Evolutionary conservation across 2,888 invertebrate genomes (phyloP), one percentile per base, ranked within the genome.

Genomic region (Thereva nobilitata): DNA sequence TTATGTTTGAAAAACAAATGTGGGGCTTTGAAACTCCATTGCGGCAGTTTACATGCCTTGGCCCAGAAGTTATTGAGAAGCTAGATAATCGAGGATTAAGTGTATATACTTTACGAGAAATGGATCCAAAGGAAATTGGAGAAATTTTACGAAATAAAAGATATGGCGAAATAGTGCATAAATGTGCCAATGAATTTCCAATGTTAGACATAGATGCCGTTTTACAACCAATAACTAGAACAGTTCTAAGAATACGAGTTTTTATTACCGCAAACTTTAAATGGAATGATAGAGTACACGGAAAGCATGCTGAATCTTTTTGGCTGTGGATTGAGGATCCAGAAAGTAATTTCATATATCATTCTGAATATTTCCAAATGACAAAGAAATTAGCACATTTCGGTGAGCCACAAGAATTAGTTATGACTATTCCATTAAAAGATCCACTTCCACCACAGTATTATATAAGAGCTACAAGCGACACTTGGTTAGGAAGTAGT

Each of bases 321-420:
- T 98, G 96, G 93, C 87, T 99, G 68, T 97, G 98, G 95, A 92
- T 99, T 40, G 97, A 98, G 79, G 97, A 99, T 82, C 92, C 97
- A 0, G 93, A 93, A 47, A 91, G 88, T 59, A 95, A 97, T 77
- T 89, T 89, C 72, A 97, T 99, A 79, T 96, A 98, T 79, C 98
- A 99, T 80, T 92, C 93, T 64, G 99, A 99, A 79, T 90, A 92
- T 75, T 93, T 97, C 78, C 86, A 79, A 72, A 72, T 77, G 8
- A 66, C 72, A 72, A 77, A 76, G 75, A 79, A 82, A 64, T 75
- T 89, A 86, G 93, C 92, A 0, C 82, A 88, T 47, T 85, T 85
- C 1, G 84, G 84, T 9, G 91, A 94, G 73, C 85, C 88, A 0
- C 93, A 96, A 77, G 90, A 91, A 74, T 82, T 99, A 35, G 87